Percentiles rank a stretch among this genome's conserved stretches.
phyloP scores from a whole-genome alignment of 2,888 invertebrate genomes.

The Pterostichus madidus region DNA sequence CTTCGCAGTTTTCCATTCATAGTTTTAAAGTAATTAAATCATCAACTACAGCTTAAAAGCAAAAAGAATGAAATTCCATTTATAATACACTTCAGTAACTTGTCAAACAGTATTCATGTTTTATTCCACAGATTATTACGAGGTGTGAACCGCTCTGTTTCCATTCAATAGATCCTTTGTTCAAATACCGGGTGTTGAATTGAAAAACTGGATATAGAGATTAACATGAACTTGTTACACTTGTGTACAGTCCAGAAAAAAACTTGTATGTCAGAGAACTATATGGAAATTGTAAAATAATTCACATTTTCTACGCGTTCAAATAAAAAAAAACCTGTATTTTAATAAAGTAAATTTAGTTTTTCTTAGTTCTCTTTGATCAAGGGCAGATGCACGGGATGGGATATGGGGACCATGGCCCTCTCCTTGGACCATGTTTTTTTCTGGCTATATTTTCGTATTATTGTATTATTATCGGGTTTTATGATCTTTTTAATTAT shows the following conservation, averaged over 20 bases:
- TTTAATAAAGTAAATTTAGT: too few species aligned
- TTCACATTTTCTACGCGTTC: too few species aligned
- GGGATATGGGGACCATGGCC: too few species aligned
- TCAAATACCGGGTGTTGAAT: not conserved
- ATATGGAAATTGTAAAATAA: too few species aligned
- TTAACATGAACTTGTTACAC: not conserved
- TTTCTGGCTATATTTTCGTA: too few species aligned
- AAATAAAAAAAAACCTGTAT: too few species aligned
- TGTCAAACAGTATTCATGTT: slow-evolving; percentile 51
- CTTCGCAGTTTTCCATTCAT: too few species aligned
- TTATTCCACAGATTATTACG: slow-evolving; percentile 41
- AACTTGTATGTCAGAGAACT: not conserved
- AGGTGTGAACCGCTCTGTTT: slow-evolving; percentile 9
- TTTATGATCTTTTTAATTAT: too few species aligned
- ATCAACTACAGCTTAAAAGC: slow-evolving; percentile 10
- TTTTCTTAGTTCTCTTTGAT: too few species aligned
- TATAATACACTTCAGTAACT: slow-evolving; percentile 38
- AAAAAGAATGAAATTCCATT: slow-evolving; percentile 34
- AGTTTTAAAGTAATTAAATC: slow-evolving; percentile 22
- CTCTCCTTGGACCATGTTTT: too few species aligned
- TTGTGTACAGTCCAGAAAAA: not conserved
- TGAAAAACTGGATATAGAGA: slow-evolving; percentile 27
- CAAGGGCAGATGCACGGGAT: too few species aligned
- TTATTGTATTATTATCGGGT: too few species aligned
- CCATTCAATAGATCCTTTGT: not conserved